These are phyloP conservation scores for Ageneiosus marmoratus DNA, from an alignment of 2,113 vertebrate species.

Conservation along the genomic window DNA sequence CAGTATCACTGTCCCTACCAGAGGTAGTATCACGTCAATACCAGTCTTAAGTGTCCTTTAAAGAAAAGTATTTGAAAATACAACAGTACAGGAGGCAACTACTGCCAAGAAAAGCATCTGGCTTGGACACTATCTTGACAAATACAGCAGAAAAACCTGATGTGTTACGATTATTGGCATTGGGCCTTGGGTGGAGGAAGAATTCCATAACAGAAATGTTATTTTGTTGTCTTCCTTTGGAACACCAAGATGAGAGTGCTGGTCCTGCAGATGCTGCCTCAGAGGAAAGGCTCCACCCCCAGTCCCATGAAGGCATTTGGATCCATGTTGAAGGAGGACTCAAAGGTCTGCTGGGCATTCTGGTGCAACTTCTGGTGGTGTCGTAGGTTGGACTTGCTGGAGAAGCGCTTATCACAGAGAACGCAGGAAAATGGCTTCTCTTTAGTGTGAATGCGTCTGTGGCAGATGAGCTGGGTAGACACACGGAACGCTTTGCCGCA, in stretches of 20 bases:
- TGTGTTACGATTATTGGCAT: conserved; percentile 70
- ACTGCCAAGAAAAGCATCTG: conserved; percentile 61
- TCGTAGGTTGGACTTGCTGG: conserved; percentile 78
- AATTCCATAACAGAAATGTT: conserved; percentile 47
- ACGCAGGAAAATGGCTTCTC: conserved; percentile 76
- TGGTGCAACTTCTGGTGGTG: conserved; percentile 84
- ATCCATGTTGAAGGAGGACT: conserved; percentile 76
- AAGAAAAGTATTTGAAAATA: conserved; percentile 57
- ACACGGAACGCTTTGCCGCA: conserved; percentile 81
- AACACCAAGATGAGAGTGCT: conserved; percentile 25
- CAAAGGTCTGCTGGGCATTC: conserved; percentile 68
- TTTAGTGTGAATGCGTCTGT: conserved; percentile 77
- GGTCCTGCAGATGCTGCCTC: conserved; percentile 32
- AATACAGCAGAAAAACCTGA: conserved; percentile 59
- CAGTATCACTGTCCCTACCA: conserved; percentile 58
- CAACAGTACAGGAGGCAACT: conserved; percentile 65
- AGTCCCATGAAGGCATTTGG: conserved; percentile 75
- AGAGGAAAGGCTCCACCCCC: conserved; percentile 72
- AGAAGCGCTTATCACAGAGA: conserved; percentile 75
- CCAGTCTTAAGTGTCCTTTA: conserved; percentile 61
- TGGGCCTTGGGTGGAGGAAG: conserved; percentile 45
- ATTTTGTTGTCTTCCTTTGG: conserved; percentile 49
- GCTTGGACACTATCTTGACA: conserved; percentile 58
- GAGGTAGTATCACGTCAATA: conserved; percentile 56
- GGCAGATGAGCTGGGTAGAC: conserved; percentile 78